A percentile compares a stretch with the other conserved stretches of the same genome.
Evolutionary conservation across 2,797 vertebrate genomes (phyloP).

Genomic region (Xerus rutilus): DNA sequence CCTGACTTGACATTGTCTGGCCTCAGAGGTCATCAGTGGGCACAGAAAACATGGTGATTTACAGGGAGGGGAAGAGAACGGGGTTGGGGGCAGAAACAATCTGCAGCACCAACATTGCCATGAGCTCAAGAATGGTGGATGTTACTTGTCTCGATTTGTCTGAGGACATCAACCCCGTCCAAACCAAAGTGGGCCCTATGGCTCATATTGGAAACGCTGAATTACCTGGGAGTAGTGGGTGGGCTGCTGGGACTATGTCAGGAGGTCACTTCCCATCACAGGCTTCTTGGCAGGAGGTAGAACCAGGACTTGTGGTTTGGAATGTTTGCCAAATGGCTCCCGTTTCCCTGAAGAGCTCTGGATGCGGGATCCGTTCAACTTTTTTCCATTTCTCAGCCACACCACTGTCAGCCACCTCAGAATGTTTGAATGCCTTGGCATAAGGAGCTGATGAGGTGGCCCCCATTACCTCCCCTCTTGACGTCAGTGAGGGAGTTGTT

Average conservation of each 20-base stretch:
- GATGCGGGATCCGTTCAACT: background rate
- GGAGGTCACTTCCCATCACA: slow-evolving; percentile 14
- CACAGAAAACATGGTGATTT: background rate
- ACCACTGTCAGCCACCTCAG: slow-evolving; percentile 36
- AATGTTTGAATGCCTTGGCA: slow-evolving; percentile 46
- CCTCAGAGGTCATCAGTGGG: slow-evolving; percentile 27
- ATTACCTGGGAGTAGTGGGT: slow-evolving; percentile 25
- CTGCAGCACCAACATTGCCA: background rate
- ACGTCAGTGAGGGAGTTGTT: slow-evolving; percentile 74
- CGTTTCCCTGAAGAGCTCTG: background rate
- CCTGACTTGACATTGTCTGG: background rate
- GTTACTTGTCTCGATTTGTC: background rate
- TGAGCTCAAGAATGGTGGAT: background rate
- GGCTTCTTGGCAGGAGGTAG: background rate
- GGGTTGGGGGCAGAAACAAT: background rate
- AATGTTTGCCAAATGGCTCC: slow-evolving; percentile 52
- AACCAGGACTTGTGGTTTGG: background rate
- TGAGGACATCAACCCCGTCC: background rate
- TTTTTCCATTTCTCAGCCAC: slow-evolving; percentile 43
- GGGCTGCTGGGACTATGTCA: background rate
- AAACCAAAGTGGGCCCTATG: background rate
- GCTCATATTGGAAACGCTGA: slow-evolving; percentile 21
- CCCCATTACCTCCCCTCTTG: slow-evolving; percentile 62
- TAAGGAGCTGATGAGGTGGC: slow-evolving; percentile 45
- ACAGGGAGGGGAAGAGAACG: accelerated